Evolutionary conservation across 2,113 vertebrate species (phyloP), one percentile per base, ranked within the genome.

Genomic region (Pardalotus punctatus): DNA sequence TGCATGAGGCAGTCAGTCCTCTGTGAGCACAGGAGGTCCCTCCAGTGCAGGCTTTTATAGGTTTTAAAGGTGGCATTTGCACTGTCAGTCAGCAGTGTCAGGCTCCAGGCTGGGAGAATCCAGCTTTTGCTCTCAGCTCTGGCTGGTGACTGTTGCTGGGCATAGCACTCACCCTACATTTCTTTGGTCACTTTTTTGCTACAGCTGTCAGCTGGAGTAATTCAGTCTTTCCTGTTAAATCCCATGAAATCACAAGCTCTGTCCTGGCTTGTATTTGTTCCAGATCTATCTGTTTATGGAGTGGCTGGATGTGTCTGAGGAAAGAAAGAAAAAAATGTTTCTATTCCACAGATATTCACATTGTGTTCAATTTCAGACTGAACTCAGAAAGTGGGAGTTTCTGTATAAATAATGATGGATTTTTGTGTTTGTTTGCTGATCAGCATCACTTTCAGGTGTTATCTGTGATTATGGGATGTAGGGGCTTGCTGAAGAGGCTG

Each of bases 151-250:
- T 71, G 1, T 53, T 36, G 36, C 35, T 76, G 62, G 21, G 11
- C 0, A 0, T 16, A 36, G 19, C 25, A 10, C 58, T 92, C 4
- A 2, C 29, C 33, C 53, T 86, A 9, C 19, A 1, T 60, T 65
- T 38, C 51, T 33, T 28, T 35, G 21, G 53, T 56, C 21, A 14
- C 16, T 31, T 78, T 17, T 42, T 81, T 40, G n/a, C 62, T 58
- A 16, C 54, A 61, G 42, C 47, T 65, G 38, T 81, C 64, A 94
- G 71, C 35, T 80, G 48, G 29, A 27, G 20, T 38, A 64, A 60
- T 38, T 80, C 2, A 1, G 10, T 58, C 25, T 67, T 79, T 80
- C 29, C 35, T 58, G 62, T 38, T 74, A 91, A 91, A 82, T 70
- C n/a, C 36, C 2, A 1, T 91, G 62, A 72, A 86, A 67, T 42